phyloP scores from a whole-genome alignment of 2,113 vertebrate species.

The Equus quagga region DNA sequence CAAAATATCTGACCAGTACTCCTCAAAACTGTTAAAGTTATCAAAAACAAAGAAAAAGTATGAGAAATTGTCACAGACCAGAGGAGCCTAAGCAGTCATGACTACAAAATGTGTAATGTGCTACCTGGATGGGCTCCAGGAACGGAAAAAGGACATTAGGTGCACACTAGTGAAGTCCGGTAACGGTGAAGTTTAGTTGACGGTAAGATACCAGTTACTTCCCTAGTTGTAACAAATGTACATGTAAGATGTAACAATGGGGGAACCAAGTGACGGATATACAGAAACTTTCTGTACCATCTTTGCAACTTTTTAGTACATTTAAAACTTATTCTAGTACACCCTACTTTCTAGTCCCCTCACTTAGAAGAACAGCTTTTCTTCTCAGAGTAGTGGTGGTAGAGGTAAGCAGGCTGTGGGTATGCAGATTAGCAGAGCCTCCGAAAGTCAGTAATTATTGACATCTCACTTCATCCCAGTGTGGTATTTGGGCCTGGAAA shows the following conservation, averaged over 20 bases:
- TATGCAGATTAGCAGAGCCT: not conserved
- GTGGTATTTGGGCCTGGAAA: slow-evolving; percentile 1
- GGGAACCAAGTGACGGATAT: not conserved
- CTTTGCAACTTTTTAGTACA: not conserved
- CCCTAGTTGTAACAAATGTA: not conserved
- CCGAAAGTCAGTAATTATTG: not conserved
- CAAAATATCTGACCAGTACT: not conserved
- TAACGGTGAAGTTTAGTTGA: not conserved
- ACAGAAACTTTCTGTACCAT: not conserved
- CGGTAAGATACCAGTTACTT: not conserved
- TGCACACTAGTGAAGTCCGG: not conserved
- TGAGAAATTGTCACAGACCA: not conserved
- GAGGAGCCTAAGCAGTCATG: not conserved
- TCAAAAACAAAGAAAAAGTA: not conserved
- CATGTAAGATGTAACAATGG: not conserved
- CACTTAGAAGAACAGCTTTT: not conserved
- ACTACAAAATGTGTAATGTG: not conserved
- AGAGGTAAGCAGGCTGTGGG: not conserved
- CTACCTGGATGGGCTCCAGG: not conserved
- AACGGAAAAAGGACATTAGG: not conserved
- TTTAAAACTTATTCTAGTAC: not conserved
- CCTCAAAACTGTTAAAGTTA: not conserved
- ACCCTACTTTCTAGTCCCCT: not conserved
- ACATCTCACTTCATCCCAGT: not conserved
- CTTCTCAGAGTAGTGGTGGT: not conserved